Evolutionary conservation across 2,888 invertebrate genomes (phyloP), one percentile per base, ranked within the genome.

Genomic region (Acronicta psi): DNA sequence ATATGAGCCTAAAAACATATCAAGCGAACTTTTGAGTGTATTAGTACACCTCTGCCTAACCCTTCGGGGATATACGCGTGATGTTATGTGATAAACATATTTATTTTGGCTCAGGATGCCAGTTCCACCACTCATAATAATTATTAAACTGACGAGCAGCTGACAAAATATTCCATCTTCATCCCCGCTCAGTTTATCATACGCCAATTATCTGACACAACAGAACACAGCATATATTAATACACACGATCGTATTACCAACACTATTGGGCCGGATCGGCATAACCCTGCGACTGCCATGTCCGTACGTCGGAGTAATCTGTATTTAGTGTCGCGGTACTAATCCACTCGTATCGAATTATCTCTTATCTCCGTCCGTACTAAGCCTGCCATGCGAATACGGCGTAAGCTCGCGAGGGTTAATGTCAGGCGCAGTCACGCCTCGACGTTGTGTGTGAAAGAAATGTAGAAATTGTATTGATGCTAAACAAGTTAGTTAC

Each of bases 251-350:
- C 49, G 46, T 41, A 71, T 74, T 73, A 63, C 44, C 53, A 59
- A 61, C 60, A 37, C 53, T 61, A 59, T 60, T 54, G 58, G 57
- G 59, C 41, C 52, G 54, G 49, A 69, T 59, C 58, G 56, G 59
- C 61, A 64, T 57, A 72, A 49, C 63, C 60, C 58, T 42, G 54
- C 37, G 42, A 38, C 50, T 62, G 65, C 56, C 77, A 51, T 67
- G 77, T 73, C 68, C 63, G 73, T 67, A 77, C 74, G 77, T 79
- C 79, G 69, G 52, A 50, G 71, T 83, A 83, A 83, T 83, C 83
- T 81, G 77, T 80, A 79, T 82, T 81, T 78, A 80, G 78, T 76
- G 64, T 74, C 75, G 69, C 57, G 44, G 44, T 45, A 59, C 69
- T 75, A 80, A 80, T 77, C 76, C 68, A 57, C 64, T 70, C 72